A percentile compares a stretch with the other conserved stretches of the same genome.
Conservation (phyloP, 2,113 vertebrate genomes). For the Corythornis madagascariensis region DNA sequence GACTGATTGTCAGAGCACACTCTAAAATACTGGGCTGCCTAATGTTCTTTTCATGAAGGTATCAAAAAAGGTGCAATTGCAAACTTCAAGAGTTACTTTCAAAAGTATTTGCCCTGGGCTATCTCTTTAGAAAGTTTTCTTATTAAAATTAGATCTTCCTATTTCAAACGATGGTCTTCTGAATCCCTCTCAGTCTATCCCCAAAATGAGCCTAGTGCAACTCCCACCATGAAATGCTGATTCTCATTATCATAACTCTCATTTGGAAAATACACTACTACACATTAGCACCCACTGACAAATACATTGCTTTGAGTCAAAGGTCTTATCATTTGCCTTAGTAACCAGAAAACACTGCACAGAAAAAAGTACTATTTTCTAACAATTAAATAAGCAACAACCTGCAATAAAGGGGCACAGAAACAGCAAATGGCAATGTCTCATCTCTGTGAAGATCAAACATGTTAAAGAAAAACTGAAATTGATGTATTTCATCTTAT, state of each 20-base stretch:
- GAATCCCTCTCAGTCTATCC: neutral
- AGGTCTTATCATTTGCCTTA: neutral
- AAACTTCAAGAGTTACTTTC: neutral
- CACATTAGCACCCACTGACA: neutral
- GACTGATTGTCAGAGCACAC: neutral
- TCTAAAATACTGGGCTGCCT: neutral
- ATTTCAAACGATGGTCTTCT: neutral
- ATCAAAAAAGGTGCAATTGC: neutral
- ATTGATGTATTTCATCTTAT: neutral
- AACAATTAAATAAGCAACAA: neutral
- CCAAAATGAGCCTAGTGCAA: neutral
- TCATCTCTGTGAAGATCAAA: neutral
- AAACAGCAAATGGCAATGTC: neutral
- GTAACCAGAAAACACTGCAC: neutral
- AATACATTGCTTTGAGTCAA: neutral
- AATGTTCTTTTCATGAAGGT: neutral
- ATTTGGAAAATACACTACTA: neutral
- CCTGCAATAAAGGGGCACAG: neutral
- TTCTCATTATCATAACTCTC: neutral
- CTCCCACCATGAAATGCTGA: neutral
- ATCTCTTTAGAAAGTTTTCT: neutral
- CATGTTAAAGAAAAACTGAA: neutral
- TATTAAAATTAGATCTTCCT: constrained; percentile 17
- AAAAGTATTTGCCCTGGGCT: neutral
- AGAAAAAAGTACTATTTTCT: neutral